A percentile compares a stretch with the other conserved stretches of the same genome.
phyloP scores from a whole-genome alignment of 2,113 vertebrate genomes.

The Echinops telfairi region DNA sequence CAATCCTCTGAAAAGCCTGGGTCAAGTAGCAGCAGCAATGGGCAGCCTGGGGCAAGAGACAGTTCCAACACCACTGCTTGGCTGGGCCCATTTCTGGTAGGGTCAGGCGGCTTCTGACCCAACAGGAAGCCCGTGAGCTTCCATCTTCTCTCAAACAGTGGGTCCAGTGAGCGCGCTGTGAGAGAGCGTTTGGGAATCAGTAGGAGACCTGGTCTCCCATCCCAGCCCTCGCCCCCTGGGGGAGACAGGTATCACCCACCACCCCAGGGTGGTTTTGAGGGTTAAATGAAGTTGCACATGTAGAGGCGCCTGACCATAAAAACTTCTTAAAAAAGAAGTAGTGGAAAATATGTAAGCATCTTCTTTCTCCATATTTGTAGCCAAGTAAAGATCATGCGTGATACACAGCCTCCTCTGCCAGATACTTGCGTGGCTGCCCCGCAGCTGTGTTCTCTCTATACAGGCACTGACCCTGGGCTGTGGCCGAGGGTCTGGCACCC shows the following conservation, averaged over 20 bases:
- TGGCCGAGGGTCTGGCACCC: background rate
- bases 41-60: background rate
- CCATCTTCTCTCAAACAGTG: background rate
- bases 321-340: no score
- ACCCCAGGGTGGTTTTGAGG: background rate
- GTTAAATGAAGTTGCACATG: background rate
- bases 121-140: background rate
- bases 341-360: background rate
- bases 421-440: no score
- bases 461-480: background rate
- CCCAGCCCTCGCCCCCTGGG: background rate
- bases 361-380: background rate
- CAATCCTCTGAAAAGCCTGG: background rate
- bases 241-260: background rate
- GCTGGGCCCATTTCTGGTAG: background rate
- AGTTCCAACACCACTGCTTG: background rate
- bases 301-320: background rate
- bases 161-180: background rate
- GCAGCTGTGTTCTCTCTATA: background rate
- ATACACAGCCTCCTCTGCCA: background rate
- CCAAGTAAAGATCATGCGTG: background rate
- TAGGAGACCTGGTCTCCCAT: background rate
- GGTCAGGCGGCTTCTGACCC: background rate
- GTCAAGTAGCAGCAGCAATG: background rate
- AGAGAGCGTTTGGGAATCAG: background rate